Evolutionary conservation across 2,797 vertebrate species (phyloP).

Genomic region (Myotis findleyi): DNA sequence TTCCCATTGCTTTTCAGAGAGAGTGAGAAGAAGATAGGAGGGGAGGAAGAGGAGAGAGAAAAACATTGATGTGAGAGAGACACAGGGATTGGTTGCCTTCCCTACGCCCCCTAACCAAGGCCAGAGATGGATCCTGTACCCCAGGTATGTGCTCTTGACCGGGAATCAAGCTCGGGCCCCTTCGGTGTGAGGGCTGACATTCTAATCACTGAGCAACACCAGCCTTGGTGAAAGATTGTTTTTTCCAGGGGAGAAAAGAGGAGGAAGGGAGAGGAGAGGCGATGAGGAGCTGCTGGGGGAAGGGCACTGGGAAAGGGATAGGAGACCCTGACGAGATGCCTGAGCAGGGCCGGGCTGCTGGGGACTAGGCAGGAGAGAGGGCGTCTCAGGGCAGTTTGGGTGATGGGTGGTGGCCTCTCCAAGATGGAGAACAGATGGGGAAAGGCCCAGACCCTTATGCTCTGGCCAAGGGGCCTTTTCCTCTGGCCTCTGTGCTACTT

Average conservation of each 20-base stretch:
- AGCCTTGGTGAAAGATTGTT: not conserved
- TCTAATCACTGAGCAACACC: no score
- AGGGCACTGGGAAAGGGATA: not conserved
- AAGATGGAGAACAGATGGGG: not conserved
- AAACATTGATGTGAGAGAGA: no score
- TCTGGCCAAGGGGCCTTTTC: not conserved
- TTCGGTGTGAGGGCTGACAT: no score
- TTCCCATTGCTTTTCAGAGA: no score
- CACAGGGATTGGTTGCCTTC: no score
- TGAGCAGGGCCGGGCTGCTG: not conserved
- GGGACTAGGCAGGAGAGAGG: not conserved
- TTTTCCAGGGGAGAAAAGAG: conserved; percentile 4
- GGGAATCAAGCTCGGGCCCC: no score
- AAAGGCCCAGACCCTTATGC: not conserved
- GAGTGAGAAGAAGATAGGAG: no score
- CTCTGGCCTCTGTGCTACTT: not conserved
- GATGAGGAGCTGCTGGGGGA: not conserved
- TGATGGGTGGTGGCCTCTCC: not conserved
- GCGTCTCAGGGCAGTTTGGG: not conserved
- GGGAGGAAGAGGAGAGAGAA: no score
- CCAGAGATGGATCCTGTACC: no score
- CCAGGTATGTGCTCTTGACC: no score
- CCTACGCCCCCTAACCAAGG: no score
- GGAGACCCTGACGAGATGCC: not conserved
- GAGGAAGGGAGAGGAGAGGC: not conserved